Base-by-base conservation (phyloP, 1,140 invertebrate species). In the Panulirus ornatus region DNA sequence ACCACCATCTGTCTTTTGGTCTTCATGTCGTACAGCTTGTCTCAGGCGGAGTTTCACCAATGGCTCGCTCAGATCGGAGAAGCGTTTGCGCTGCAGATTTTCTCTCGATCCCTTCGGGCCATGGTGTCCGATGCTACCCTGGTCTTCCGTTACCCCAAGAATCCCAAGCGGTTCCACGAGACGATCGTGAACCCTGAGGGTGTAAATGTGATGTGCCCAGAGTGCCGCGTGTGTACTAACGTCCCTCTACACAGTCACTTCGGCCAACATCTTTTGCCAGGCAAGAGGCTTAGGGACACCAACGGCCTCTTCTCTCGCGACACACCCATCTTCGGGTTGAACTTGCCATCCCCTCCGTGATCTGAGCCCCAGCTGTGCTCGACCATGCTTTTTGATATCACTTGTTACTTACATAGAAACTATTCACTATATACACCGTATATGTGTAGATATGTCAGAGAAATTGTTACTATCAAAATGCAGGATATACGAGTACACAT, bases 141-240 rank as follows among this genome's bases (percentile, higher is more conserved):
- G 27, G n/a, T 27, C 8, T 71, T 73, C 1, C 27, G 47, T 5
- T 47, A 44, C 36, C n/a, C 22, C 19, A 22, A 14, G 16, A 44
- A 47, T 22, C 36, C 63, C 40, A 38, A 42, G 0, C 27, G 30
- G n/a, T 40, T 36, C 83, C 27, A 71, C 11, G 66, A 51, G 22
- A 8, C 2, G 30, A n/a, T 83, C 19, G 16, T 84, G 42, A 71
- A 84, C 36, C 83, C 63, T 58, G 63, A 73, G 40, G 83, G 83
- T 0, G 34, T 36, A n/a, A 11, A 51, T 0, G 66, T 84, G 63
- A 30, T 11, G 38, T 84, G 83, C 30, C 83, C 83, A 6, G 83
- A 22, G n/a, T 84, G 83, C 38, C n/a, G 9, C 42, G 66, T 81
- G 47, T 47, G 47, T 36, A 16, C 47, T 54, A 22, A 0, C 2